Conservation (phyloP, 30 jellyfish, hydroid and myxozoan species). For the Hydractinia echinata region DNA sequence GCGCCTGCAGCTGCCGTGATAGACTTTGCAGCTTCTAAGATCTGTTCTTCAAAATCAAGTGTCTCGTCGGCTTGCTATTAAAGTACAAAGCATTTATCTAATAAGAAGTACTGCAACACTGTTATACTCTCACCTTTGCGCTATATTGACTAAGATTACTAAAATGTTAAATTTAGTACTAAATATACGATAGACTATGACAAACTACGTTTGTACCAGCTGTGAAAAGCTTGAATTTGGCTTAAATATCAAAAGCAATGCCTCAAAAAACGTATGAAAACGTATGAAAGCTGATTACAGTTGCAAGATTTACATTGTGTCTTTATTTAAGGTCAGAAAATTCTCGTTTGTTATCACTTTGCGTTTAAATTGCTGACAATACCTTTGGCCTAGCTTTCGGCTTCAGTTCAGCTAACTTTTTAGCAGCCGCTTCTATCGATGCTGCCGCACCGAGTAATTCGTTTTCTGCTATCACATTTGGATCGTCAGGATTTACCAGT, state of each 20-base stretch:
- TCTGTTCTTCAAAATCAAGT: constrained; percentile 88
- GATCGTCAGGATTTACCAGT: constrained; percentile 82
- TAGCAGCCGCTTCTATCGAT: constrained; percentile 96
- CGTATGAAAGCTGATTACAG: too few relatives aligned
- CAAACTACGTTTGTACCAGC: too few relatives aligned
- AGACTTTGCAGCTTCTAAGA: constrained; percentile 88
- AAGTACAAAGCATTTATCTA: neutral
- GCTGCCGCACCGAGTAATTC: constrained; percentile 95
- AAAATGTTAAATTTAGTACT: too few relatives aligned
- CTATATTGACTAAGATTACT: too few relatives aligned
- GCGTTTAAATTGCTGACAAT: neutral
- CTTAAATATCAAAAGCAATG: neutral
- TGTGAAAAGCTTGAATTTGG: too few relatives aligned
- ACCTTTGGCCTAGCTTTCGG: constrained; percentile 84
- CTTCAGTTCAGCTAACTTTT: constrained; percentile 83
- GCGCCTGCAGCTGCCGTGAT: constrained; percentile 92
- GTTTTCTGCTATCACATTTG: constrained; percentile 84
- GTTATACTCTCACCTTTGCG: too few relatives aligned
- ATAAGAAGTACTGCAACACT: too few relatives aligned
- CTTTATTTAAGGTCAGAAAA: too few relatives aligned
- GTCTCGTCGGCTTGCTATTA: constrained; percentile 69
- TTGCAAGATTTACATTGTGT: too few relatives aligned
- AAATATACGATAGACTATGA: too few relatives aligned
- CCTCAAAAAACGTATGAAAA: too few relatives aligned
- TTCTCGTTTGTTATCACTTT: too few relatives aligned